Percentiles rank a stretch among this genome's conserved stretches.
phyloP scores from a whole-genome alignment of 2,113 vertebrate genomes.

The Melanotaenia duboulayi region DNA sequence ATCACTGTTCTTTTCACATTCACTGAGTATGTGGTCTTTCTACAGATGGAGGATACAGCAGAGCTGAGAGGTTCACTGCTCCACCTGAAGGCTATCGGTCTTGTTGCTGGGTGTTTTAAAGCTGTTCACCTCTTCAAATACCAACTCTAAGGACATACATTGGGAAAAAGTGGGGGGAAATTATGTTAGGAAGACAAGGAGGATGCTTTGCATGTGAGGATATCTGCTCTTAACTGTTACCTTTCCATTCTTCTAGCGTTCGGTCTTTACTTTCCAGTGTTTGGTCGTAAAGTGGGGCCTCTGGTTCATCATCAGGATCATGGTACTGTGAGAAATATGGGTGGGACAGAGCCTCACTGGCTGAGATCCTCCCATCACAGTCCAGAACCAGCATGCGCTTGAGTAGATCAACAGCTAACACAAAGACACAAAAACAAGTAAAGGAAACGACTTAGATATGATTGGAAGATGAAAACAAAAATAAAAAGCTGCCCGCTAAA shows the following conservation, averaged over 20 bases:
- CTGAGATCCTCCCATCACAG: constrained; percentile 94
- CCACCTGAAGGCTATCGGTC: constrained; percentile 88
- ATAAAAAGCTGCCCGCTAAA: too few relatives aligned
- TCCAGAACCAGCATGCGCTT: constrained; percentile 97
- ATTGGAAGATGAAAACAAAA: too few relatives aligned
- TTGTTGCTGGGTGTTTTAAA: constrained; percentile 88
- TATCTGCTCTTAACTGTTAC: constrained; percentile 71
- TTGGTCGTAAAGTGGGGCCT: constrained; percentile 91
- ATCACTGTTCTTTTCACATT: constrained; percentile 27
- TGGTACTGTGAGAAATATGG: constrained; percentile 98
- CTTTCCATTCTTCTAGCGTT: constrained; percentile 96
- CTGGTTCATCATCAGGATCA: constrained; percentile 94
- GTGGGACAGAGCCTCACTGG: constrained; percentile 91
- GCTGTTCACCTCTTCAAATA: constrained; percentile 92
- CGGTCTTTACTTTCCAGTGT: constrained; percentile 92
- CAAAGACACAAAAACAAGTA: constrained; percentile 1
- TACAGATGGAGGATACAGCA: constrained; percentile 20
- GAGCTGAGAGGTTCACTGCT: constrained; percentile 82
- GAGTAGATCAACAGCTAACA: constrained; percentile 92
- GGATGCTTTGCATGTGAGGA: too few relatives aligned
- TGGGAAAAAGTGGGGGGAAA: not conserved
- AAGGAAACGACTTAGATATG: not conserved
- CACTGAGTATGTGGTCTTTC: constrained; percentile 23
- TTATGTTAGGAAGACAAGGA: not conserved
- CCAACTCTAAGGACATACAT: constrained; percentile 84